phyloP scores from a whole-genome alignment of 2,797 vertebrate species.

The Melanotaenia nigrans region DNA sequence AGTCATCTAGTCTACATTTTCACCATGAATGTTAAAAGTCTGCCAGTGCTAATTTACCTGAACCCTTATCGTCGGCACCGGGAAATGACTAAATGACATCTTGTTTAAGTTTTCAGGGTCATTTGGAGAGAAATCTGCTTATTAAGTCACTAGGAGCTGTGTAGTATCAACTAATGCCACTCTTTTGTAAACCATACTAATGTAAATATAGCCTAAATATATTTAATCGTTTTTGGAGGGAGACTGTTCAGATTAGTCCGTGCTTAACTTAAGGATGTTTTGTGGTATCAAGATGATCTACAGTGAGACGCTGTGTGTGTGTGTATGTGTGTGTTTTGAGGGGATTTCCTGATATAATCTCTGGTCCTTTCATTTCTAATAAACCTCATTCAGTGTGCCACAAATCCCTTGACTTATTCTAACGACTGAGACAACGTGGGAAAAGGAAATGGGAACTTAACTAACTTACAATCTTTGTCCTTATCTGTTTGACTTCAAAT shows the following conservation, averaged over 20 bases:
- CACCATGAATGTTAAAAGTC: conserved; percentile 68
- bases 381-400: conserved; percentile 46
- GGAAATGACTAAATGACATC: conserved; percentile 23
- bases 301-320: conserved; percentile 3
- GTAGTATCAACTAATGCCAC: background rate
- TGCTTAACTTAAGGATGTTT: conserved; percentile 45
- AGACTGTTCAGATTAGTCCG: conserved; percentile 28
- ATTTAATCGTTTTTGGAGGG: conserved; percentile 3
- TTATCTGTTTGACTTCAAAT: conserved; percentile 13
- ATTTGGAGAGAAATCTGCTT: background rate
- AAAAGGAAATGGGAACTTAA: conserved; percentile 46
- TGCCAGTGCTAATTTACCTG: conserved; percentile 61
- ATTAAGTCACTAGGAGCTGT: background rate
- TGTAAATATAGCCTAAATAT: background rate
- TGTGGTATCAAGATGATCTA: conserved; percentile 29
- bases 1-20: conserved; percentile 58
- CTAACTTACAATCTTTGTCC: conserved; percentile 14
- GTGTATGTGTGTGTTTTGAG: conserved; percentile 25
- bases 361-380: conserved; percentile 63
- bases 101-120: conserved; percentile 20
- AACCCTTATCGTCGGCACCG: conserved; percentile 58
- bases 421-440: conserved; percentile 48
- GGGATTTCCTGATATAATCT: conserved; percentile 73
- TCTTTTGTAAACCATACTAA: background rate
- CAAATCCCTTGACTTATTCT: conserved; percentile 53